phyloP scores from a whole-genome alignment of 2,113 vertebrate genomes.

The Amazona vittata region DNA sequence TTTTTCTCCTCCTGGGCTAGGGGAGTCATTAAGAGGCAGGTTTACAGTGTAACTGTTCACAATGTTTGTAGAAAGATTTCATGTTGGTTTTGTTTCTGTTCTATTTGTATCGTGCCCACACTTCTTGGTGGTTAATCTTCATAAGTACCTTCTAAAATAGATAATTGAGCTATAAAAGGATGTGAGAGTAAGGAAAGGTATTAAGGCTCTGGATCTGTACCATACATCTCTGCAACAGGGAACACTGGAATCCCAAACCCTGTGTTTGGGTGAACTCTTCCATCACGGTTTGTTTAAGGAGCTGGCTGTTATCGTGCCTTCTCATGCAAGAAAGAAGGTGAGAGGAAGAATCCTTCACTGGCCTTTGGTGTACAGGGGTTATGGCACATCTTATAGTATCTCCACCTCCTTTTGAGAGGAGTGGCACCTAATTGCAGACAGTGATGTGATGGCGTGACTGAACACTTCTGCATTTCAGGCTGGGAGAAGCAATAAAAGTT shows the following conservation, averaged over 20 bases:
- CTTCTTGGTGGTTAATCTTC: neutral
- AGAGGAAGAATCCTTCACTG: neutral
- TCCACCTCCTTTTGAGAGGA: neutral
- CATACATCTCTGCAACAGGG: neutral
- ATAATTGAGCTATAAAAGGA: neutral
- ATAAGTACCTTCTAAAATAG: neutral
- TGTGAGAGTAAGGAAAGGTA: neutral
- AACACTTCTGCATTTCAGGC: neutral
- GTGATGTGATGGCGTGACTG: neutral
- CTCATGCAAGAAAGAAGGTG: neutral
- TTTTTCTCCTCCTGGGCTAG: neutral
- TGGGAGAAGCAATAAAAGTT: neutral
- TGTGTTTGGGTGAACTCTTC: neutral
- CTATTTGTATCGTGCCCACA: neutral
- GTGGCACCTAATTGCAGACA: accelerated
- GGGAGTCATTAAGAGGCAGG: neutral
- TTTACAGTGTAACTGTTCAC: neutral
- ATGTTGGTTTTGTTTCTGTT: neutral
- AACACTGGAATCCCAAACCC: neutral
- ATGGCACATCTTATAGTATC: neutral
- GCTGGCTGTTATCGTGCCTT: neutral
- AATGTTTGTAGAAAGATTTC: neutral
- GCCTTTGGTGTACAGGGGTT: neutral
- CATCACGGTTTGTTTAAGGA: neutral
- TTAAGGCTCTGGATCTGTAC: neutral